Evolutionary conservation across 1,140 invertebrate species (phyloP), one percentile per base, ranked within the genome.

Genomic region (Marisa cornuarietis): DNA sequence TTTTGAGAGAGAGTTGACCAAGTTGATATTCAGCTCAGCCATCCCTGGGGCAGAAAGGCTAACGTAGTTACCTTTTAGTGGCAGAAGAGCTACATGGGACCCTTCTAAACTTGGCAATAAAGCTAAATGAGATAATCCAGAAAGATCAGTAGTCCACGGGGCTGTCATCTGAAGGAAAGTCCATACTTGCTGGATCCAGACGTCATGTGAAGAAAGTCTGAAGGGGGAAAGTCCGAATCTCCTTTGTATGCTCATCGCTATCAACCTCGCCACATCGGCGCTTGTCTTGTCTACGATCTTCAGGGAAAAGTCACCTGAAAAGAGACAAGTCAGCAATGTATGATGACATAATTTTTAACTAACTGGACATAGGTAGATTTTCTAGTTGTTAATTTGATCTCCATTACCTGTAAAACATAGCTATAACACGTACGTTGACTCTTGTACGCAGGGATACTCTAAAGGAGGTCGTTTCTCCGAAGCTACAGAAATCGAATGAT

Each of bases 171-270:
- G 51, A 6, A 77, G 65, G 24, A 77, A 77, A 63, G n/a, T 49
- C 79, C 79, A 80, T 58, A 80, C 63, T 24, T 54, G 66, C 22
- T 63, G n/a, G 9, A 76, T 73, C 79, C 79, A 80, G 26, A 14
- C 22, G 54, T 76, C 74, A 16, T 68, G 16, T 10, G 51, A 18
- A 16, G 22, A 18, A 51, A 61, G 62, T 14, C 13, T 16, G 16
- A n/a, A 42, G 24, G 8, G 18, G 22, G n/a, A 49, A 9, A 4
- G 20, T 18, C 7, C 76, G 54, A 66, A 77, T 49, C 76, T 68
- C 11, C 49, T 51, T 54, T 77, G 6, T 20, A 77, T 13, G 66
- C 76, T 77, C 8, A 11, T 51, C 63, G 49, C 22, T 2, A 77
- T 31, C 76, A 77, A 65, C 20, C 1, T 24, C 49, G 76, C 62